These are phyloP conservation scores for Portunus trituberculatus DNA, from an alignment of 1,140 invertebrate genomes.

Conservation along the genomic window DNA sequence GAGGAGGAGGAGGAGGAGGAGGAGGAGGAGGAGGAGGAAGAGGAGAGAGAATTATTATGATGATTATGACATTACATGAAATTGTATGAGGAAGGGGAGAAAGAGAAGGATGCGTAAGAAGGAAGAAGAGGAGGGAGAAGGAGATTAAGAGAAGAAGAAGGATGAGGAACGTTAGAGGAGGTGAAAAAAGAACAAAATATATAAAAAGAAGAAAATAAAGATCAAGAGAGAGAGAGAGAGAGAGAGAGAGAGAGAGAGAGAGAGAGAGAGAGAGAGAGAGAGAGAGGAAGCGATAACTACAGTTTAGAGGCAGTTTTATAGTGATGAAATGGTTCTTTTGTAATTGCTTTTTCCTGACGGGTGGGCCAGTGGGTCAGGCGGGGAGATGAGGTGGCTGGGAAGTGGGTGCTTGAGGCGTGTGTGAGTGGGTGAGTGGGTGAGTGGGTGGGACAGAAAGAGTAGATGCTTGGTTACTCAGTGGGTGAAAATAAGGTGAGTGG, in stretches of 20 bases:
- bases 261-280: not conserved
- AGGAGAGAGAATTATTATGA: too few relatives aligned
- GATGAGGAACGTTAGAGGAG: too few relatives aligned
- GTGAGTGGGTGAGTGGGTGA: not conserved
- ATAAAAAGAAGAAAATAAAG: not conserved
- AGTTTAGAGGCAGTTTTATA: not conserved
- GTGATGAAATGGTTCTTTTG: not conserved
- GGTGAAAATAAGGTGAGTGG: too few relatives aligned
- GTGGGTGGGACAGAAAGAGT: not conserved
- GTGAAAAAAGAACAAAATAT: not conserved
- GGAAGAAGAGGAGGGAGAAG: not conserved
- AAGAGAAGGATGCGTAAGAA: not conserved
- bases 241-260: not conserved
- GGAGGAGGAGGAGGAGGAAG: not conserved
- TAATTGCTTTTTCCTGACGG: not conserved
- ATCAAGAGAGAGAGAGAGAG: not conserved
- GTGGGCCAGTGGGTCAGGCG: not conserved
- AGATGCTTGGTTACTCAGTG: not conserved
- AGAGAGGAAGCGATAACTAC: not conserved
- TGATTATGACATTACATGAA: not conserved
- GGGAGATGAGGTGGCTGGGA: not conserved
- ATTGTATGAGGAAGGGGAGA: not conserved
- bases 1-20: not conserved
- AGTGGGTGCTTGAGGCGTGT: not conserved
- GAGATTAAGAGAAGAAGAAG: not conserved